phyloP scores from a whole-genome alignment of 2,113 vertebrate species.

The Ictidomys tridecemlineatus region DNA sequence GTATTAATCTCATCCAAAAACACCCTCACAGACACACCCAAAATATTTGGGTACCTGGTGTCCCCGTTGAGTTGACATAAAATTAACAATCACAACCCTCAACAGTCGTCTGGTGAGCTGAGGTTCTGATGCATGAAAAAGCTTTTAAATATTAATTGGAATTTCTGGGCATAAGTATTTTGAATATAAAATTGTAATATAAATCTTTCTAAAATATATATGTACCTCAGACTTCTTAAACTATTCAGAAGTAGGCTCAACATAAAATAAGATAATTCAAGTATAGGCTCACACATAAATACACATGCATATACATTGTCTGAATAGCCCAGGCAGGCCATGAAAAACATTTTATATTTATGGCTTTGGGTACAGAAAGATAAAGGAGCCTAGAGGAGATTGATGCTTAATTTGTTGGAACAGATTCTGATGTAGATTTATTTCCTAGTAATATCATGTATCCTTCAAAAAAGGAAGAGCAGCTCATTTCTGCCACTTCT shows the following conservation, averaged over 20 bases:
- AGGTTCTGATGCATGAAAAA: not conserved
- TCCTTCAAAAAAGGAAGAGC: not conserved
- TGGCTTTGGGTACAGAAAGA: not conserved
- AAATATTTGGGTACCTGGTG: not conserved
- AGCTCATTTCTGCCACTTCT: not conserved
- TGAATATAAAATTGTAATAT: not conserved
- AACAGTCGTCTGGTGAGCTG: not conserved
- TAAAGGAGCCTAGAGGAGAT: not conserved
- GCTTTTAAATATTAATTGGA: not conserved
- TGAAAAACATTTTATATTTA: not conserved
- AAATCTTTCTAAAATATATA: constrained; percentile 17
- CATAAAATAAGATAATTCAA: not conserved
- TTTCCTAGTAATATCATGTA: not conserved
- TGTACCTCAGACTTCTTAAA: not conserved
- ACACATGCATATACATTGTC: not conserved
- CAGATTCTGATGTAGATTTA: not conserved
- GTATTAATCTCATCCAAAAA: not conserved
- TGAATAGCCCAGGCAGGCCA: not conserved
- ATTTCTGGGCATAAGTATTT: not conserved
- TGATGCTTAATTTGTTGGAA: constrained; percentile 5
- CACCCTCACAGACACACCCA: not conserved
- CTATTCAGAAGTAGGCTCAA: not conserved
- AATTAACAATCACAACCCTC: not conserved
- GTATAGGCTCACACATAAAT: not conserved
- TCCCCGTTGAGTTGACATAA: not conserved